Base-by-base conservation (phyloP, 1,140 invertebrate genomes). In the Eupristina koningsbergeri region DNA sequence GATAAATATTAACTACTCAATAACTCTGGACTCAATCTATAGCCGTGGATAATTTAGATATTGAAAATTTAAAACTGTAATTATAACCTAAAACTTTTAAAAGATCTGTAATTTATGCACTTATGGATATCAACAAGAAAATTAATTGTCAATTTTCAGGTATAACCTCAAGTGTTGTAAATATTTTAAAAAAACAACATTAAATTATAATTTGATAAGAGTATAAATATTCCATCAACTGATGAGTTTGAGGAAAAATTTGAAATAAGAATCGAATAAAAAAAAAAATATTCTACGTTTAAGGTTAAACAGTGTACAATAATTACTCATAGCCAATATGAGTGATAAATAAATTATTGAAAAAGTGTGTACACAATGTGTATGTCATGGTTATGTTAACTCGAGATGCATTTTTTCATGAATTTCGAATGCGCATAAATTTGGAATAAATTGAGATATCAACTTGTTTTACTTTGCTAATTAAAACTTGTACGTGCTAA, bases 371-470 rank as follows among this genome's bases (percentile, higher is more conserved):
- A 67, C 17, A 39, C 64, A 67, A 67, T 34, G 19, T 67, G n/a
- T 67, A 15, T 36, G 31, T 39, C 15, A 19, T 22, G 17, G 36
- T 15, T 39, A 19, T 6, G 22, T 67, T 67, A 67, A 22, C 31
- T 36, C 36, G 1, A 22, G 31, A 67, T 67, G 34, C 34, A 36
- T 36, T 39, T 67, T 67, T 15, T 67, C 64, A 39, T 36, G 36
- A 67, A 67, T 67, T 67, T 67, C 34, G 36, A 67, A 67, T 67
- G 64, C 64, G 36, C 64, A 67, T 67, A 67, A 67, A 67, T 67
- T 67, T 67, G 64, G 34, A 67, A 67, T 67, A 67, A 34, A 67
- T 67, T 67, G 64, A 67, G 64, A 67, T 67, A 67, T 67, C 31
- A 67, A 67, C 31, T 39, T 67, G 64, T 67, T 67, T 67, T 67